Evolutionary conservation across 1,140 invertebrate species (phyloP).

Genomic region (Meloidogyne hapla): DNA sequence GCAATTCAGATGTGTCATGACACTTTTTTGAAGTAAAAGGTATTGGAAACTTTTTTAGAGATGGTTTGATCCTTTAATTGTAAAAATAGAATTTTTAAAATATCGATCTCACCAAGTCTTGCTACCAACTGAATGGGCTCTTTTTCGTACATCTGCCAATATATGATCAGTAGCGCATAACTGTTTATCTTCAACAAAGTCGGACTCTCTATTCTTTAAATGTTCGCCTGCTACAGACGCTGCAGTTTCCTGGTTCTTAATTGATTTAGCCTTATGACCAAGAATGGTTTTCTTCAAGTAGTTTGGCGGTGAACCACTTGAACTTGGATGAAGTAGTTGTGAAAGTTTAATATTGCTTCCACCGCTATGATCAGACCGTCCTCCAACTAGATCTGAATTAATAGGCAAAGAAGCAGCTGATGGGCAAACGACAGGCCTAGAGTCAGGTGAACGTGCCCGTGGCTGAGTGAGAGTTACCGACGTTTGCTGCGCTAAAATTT

Average conservation of each 20-base stretch:
- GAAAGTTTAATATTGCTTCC: conserved; percentile 1
- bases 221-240: neutral
- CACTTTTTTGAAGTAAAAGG: conserved; percentile 2
- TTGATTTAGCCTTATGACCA: conserved; percentile 10
- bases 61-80: conserved; percentile 24
- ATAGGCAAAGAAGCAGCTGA: neutral
- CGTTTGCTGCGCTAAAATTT: neutral
- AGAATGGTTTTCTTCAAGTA: conserved; percentile 10
- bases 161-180: neutral
- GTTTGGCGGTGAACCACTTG: conserved; percentile 20
- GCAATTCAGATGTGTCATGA: neutral
- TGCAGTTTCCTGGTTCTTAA: conserved; percentile 9
- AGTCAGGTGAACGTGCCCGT: conserved; percentile 40
- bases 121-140: conserved; percentile 35
- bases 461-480: neutral
- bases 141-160: conserved; percentile 24
- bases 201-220: neutral
- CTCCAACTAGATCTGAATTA: conserved; percentile 10
- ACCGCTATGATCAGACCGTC: conserved; percentile 17
- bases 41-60: conserved; percentile 11
- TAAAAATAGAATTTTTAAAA: neutral
- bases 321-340: conserved; percentile 20
- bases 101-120: conserved; percentile 23
- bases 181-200: neutral
- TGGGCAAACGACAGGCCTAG: conserved; percentile 13